Evolutionary conservation across 2,888 invertebrate species (phyloP).

Genomic region (Drosophila algonquin): DNA sequence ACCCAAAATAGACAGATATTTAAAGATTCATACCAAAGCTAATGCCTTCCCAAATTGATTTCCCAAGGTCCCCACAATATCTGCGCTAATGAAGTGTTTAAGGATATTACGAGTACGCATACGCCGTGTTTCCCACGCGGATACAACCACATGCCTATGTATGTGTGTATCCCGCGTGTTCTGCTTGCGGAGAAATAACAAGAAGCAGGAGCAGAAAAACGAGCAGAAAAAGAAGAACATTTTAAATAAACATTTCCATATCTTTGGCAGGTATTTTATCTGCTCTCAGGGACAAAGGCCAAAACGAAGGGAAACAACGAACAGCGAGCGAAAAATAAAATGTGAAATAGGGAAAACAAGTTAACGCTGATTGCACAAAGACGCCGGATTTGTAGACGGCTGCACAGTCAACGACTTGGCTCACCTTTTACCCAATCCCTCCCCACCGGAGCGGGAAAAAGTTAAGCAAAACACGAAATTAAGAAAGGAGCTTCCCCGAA

Average conservation of each 20-base stretch:
- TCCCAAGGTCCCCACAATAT: constrained; percentile 26
- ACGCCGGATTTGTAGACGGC: constrained; percentile 73
- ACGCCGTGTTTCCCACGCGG: constrained; percentile 42
- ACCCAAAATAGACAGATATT: constrained; percentile 3
- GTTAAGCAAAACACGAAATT: constrained; percentile 74
- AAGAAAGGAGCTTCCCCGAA: constrained; percentile 41
- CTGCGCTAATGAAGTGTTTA: constrained; percentile 61
- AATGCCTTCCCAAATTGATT: constrained; percentile 29
- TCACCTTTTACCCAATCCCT: constrained; percentile 22
- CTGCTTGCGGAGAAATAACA: background rate
- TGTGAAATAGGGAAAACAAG: constrained; percentile 74
- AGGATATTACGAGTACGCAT: constrained; percentile 47
- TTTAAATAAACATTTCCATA: constrained; percentile 75
- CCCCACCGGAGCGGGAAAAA: constrained; percentile 49
- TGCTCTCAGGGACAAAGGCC: constrained; percentile 22
- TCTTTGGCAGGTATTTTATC: constrained; percentile 54
- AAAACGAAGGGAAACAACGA: constrained; percentile 16
- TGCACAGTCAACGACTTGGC: constrained; percentile 56
- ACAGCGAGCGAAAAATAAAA: constrained; percentile 44
- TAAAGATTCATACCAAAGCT: constrained; percentile 21
- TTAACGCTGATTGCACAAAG: constrained; percentile 79
- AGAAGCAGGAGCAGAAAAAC: constrained; percentile 30
- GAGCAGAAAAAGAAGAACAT: constrained; percentile 40
- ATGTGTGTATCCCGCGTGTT: constrained; percentile 16
- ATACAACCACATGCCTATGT: background rate